Percentiles rank a stretch among this genome's conserved stretches.
Conservation (phyloP, 1,140 invertebrate species). For the Neodiprion lecontei region DNA sequence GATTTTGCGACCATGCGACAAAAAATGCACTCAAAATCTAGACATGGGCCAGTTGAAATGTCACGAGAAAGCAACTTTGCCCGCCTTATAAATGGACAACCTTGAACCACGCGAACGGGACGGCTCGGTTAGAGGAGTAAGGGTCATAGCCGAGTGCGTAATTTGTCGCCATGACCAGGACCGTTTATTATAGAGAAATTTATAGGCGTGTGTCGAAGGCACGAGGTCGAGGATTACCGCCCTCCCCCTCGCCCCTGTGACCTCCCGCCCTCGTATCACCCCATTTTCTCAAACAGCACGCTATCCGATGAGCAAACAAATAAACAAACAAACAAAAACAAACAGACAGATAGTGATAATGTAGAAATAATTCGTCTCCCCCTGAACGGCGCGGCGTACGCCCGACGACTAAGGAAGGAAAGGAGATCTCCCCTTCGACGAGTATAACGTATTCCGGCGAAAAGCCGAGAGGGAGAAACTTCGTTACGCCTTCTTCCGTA, state of each 20-base stretch:
- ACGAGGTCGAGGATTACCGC: neutral
- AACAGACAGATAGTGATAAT: neutral
- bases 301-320: neutral
- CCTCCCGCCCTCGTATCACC: neutral
- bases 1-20: too few species aligned
- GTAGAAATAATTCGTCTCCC: neutral
- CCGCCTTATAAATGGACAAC: neutral
- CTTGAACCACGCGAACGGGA: neutral
- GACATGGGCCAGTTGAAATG: neutral
- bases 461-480: neutral
- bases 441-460: neutral
- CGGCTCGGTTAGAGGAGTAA: neutral
- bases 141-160: neutral
- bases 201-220: neutral
- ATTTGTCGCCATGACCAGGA: neutral
- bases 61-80: neutral
- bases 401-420: neutral
- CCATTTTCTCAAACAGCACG: neutral
- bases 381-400: neutral
- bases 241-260: neutral
- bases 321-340: neutral
- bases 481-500: neutral
- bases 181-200: neutral
- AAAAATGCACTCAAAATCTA: too few species aligned
- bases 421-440: neutral